Base-by-base conservation (phyloP, 1,140 invertebrate genomes). In the Bradynema listronoti region DNA sequence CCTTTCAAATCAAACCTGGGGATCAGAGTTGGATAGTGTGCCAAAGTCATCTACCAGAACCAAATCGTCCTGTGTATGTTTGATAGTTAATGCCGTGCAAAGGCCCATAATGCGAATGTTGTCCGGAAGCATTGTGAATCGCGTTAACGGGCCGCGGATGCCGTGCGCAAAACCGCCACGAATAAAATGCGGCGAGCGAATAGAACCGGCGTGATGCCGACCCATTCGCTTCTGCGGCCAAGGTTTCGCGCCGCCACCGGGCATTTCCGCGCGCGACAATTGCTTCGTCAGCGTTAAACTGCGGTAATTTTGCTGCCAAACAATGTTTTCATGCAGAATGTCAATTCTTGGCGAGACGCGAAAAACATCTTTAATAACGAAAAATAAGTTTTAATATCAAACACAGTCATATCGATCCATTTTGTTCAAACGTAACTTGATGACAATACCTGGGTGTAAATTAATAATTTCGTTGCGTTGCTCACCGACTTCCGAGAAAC, bases 41-140 rank as follows among this genome's bases (percentile, higher is more conserved):
- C 92, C 86, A 14, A 96, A 81, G 73, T 86, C 84, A 58, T 90
- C 85, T 0, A 97, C 86, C 66, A 99, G 83, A 78, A 92, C 88
- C 39, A 99, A 79, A 81, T 97, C 90, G 83, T 95, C 89, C 83
- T 86, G 91, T 9, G 89, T 88, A 64, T 92, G 83, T 81, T 97
- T 98, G 1, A 88, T 82, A 25, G 91, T 89, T 5, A 98, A 80
- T 0, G 86, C 86, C 9, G 86, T 83, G 9, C 85, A 86, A 0
- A 98, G 82, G 0, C 93, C 94, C 54, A 83, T 66, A 2, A 94
- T 78, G 65, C 93, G 78, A 2, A 80, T 80, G 58, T 82, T 83
- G 75, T 86, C 87, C 0, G 88, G 86, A 22, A 96, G 77, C 91
- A 97, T 94, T 75, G 87, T 96, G 79, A 93, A 98, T 73, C 88